A percentile compares a stretch with the other conserved stretches of the same genome.
Evolutionary conservation across 2,797 vertebrate genomes (phyloP).

Genomic region (Mus spretus): DNA sequence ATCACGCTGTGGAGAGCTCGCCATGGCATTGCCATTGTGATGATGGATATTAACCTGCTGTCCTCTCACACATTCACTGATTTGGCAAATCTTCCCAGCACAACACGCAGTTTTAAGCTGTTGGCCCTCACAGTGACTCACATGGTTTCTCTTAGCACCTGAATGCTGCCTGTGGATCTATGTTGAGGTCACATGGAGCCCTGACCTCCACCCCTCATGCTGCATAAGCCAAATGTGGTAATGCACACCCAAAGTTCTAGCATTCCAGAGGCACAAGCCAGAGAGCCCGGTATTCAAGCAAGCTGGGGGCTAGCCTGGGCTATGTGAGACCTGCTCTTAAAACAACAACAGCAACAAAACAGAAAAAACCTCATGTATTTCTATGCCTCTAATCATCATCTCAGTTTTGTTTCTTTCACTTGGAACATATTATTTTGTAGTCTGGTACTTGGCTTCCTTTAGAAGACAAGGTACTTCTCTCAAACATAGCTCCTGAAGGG

Average conservation of each 20-base stretch:
- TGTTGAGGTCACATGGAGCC: fast-evolving
- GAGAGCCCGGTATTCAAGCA: neutral
- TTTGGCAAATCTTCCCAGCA: neutral
- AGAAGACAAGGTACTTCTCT: neutral
- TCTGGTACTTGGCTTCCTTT: neutral
- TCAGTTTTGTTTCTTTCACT: neutral
- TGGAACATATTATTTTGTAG: neutral
- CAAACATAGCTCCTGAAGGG: neutral
- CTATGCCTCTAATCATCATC: neutral
- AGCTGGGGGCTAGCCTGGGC: neutral
- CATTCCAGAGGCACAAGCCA: neutral
- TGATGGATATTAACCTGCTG: neutral
- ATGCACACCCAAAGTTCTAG: neutral
- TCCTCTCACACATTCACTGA: neutral
- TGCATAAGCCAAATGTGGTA: neutral
- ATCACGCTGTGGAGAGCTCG: neutral
- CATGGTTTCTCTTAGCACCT: neutral
- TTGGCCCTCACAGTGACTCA: neutral
- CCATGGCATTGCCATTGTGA: neutral
- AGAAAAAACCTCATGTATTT: neutral
- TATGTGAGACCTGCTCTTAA: neutral
- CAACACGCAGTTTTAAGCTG: neutral
- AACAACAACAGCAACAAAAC: neutral
- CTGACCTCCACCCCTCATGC: neutral
- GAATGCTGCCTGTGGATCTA: neutral